Conservation (phyloP, 2,888 invertebrate species). For the Melolontha melolontha region DNA sequence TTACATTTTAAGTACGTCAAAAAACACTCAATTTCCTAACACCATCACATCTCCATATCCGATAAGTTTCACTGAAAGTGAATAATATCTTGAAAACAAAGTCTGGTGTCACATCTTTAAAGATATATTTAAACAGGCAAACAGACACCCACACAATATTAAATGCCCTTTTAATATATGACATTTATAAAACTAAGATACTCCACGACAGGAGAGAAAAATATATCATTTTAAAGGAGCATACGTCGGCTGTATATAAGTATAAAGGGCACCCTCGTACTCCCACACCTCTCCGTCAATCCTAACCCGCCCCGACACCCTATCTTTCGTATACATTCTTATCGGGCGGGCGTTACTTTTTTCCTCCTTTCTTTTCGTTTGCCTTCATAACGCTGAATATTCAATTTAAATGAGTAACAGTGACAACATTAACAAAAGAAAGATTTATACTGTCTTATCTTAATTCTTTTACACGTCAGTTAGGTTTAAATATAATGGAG, state of each 20-base stretch:
- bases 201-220: slow-evolving; percentile 26
- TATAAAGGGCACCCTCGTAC: too few relatives aligned
- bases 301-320: too few relatives aligned
- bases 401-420: slow-evolving; percentile 29
- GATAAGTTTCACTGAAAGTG: slow-evolving; percentile 21
- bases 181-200: slow-evolving; percentile 4
- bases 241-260: slow-evolving; percentile 14
- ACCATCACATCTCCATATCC: not conserved
- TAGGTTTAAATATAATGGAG: slow-evolving; percentile 39
- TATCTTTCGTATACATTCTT: too few relatives aligned
- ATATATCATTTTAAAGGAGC: slow-evolving; percentile 26
- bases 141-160: slow-evolving; percentile 3
- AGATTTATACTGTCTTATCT: slow-evolving; percentile 42
- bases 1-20: too few relatives aligned
- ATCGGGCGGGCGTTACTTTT: not conserved
- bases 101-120: slow-evolving; percentile 14
- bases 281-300: too few relatives aligned
- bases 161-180: slow-evolving; percentile 32
- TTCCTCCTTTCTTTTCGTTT: not conserved
- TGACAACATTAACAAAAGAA: slow-evolving; percentile 41
- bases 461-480: slow-evolving; percentile 44
- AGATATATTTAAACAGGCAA: slow-evolving; percentile 15
- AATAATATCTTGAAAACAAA: slow-evolving; percentile 5
- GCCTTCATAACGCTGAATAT: slow-evolving; percentile 19
- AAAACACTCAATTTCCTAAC: too few relatives aligned